Conservation (phyloP, 2,888 invertebrate genomes). For the Eristalinus sepulchralis region DNA sequence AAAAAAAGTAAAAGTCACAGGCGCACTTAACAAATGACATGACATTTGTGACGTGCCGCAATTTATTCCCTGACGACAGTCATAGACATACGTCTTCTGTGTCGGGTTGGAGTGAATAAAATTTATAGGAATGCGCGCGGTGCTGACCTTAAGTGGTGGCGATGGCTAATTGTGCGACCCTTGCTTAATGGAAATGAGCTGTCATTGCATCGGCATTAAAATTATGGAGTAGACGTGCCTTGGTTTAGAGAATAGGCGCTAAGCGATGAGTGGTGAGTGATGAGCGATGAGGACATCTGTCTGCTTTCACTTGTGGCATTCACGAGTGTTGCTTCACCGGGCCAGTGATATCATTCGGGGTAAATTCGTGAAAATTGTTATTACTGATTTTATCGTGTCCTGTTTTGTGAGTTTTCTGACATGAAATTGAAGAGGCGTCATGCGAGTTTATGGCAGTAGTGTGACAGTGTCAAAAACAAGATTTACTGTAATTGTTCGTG, state of each 20-base stretch:
- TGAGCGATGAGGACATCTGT: not conserved
- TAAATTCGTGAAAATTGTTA: not conserved
- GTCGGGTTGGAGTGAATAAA: not conserved
- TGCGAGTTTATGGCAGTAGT: not conserved
- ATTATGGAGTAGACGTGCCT: not conserved
- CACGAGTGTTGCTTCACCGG: not conserved
- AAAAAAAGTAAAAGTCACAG: not conserved
- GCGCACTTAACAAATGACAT: not conserved
- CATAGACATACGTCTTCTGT: not conserved
- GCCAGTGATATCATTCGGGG: not conserved
- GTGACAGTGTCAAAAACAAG: not conserved
- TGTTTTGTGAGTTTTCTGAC: not conserved
- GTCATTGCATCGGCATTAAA: not conserved
- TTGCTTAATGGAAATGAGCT: conserved; percentile 9
- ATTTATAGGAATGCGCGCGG: not conserved
- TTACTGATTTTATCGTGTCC: not conserved
- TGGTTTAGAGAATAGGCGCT: not conserved
- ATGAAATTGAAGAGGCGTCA: not conserved
- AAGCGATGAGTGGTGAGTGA: too few relatives aligned
- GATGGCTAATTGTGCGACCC: not conserved
- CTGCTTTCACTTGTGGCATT: not conserved
- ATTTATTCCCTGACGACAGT: not conserved
- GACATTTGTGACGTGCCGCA: not conserved
- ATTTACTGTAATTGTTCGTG: not conserved
- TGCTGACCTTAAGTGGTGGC: not conserved